Conservation (phyloP, 2,797 vertebrate genomes). For the Coracias cyanogaster region DNA sequence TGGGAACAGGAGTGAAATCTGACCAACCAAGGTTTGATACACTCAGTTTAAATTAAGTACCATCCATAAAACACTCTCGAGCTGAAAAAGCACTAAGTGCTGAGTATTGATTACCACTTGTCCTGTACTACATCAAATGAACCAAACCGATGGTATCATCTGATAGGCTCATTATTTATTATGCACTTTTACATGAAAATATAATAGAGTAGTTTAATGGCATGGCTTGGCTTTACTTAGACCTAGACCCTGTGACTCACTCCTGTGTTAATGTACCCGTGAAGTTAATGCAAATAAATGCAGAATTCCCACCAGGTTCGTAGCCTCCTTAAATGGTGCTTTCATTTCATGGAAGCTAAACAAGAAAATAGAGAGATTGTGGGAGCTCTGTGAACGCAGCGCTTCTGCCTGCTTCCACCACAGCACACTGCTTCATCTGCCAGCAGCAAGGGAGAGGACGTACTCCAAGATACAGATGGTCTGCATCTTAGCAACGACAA, state of each 20-base stretch:
- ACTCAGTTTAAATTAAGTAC: conserved; percentile 3
- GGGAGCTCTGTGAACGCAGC: not conserved
- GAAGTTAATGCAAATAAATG: conserved; percentile 22
- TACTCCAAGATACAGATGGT: not conserved
- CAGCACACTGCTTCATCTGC: not conserved
- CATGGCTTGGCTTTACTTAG: not conserved
- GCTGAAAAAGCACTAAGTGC: conserved; percentile 47
- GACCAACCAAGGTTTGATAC: not conserved
- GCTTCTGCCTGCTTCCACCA: not conserved
- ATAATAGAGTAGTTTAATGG: not conserved
- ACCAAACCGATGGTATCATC: conserved; percentile 4
- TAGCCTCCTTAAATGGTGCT: not conserved
- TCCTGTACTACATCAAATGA: conserved; percentile 9
- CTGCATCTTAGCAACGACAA: not conserved
- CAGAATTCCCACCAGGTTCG: not conserved
- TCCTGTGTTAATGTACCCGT: not conserved
- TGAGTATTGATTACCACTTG: conserved; percentile 47
- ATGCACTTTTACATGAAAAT: conserved; percentile 12
- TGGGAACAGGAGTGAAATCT: not conserved
- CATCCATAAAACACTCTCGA: not conserved
- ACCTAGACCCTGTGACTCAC: not conserved
- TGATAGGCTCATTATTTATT: conserved; percentile 24
- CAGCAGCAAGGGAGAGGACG: not conserved
- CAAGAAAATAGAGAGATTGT: not conserved
- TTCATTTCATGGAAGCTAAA: not conserved